Evolutionary conservation across 2,113 vertebrate species (phyloP).

Genomic region (Laterallus jamaicensis): DNA sequence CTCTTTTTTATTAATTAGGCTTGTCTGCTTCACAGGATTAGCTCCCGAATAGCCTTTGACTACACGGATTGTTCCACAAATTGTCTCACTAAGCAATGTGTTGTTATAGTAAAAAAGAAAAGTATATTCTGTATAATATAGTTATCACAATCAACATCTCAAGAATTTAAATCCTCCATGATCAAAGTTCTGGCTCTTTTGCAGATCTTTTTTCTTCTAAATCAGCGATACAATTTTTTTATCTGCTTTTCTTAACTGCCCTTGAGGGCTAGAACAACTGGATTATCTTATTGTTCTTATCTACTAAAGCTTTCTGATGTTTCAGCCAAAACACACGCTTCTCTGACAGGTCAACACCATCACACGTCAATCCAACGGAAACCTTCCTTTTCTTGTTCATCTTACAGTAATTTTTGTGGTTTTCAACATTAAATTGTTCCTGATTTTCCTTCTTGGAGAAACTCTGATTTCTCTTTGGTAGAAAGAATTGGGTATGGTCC

Average conservation of each 20-base stretch:
- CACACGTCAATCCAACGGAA: not conserved
- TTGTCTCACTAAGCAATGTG: not conserved
- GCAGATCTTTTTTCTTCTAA: not conserved
- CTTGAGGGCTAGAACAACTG: not conserved
- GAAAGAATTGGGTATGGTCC: not conserved
- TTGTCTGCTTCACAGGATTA: constrained; percentile 6
- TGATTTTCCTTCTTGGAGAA: not conserved
- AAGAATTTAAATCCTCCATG: constrained; percentile 32
- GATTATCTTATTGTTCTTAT: constrained; percentile 33
- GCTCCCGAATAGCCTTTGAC: not conserved
- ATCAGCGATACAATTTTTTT: constrained; percentile 32
- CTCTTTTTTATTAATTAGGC: not conserved
- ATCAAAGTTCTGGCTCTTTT: constrained; percentile 36
- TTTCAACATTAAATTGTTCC: not conserved
- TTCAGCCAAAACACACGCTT: constrained; percentile 14
- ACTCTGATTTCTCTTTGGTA: not conserved
- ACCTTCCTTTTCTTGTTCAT: not conserved
- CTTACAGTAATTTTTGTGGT: not conserved
- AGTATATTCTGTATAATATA: not conserved
- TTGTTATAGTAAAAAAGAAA: not conserved
- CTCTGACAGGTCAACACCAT: not conserved
- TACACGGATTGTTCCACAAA: not conserved
- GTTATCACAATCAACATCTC: constrained; percentile 30
- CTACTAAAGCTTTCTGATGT: not conserved
- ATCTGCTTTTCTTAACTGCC: constrained; percentile 32